Base-by-base conservation (phyloP, 2,888 invertebrate genomes). In the Athrips mouffetella region DNA sequence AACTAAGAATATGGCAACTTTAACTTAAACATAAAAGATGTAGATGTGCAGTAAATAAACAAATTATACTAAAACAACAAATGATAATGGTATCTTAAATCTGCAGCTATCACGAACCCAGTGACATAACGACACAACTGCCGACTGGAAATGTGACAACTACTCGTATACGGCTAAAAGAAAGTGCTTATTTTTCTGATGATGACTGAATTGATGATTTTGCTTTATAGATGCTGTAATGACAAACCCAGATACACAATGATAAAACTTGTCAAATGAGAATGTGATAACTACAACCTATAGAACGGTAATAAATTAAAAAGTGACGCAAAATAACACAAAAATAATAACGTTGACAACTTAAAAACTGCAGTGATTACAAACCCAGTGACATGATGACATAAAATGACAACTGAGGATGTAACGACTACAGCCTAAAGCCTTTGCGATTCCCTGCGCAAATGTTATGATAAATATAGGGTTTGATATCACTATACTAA, bases 231-330 rank as follows among this genome's bases (percentile, higher is more conserved):
- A 25, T 20, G 16, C 16, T 50, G 52, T 39, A 51, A 57, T 58
- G 65, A 53, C 16, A 42, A 35, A 57, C 58, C 60, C 59, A 61
- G 60, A 63, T 62, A 63, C 57, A 58, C 48, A 58, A 50, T 51
- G 5, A 31, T 23, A 25, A 41, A 60, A 55, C 48, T 60, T 13
- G 35, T 49, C 39, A 6, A 51, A 48, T 48, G 45, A 27, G 39
- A n/a, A 18, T 27, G 16, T 48, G 48, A 48, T 23, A 48, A 27
- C 51, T 51, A 30, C 29, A 27, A 21, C 30, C 29, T 11, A 35
- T 20, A 48, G 31, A 41, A 18, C 21, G 33, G n/a, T 2, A n/a
- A n/a, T n/a, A n/a, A n/a, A n/a, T n/a, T n/a, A n/a, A n/a, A n/a
- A n/a, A n/a, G n/a, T n/a, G n/a, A n/a, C n/a, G n/a, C n/a, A n/a